Evolutionary conservation across 2,888 invertebrate species (phyloP).

Genomic region (Apocheima hispidaria): DNA sequence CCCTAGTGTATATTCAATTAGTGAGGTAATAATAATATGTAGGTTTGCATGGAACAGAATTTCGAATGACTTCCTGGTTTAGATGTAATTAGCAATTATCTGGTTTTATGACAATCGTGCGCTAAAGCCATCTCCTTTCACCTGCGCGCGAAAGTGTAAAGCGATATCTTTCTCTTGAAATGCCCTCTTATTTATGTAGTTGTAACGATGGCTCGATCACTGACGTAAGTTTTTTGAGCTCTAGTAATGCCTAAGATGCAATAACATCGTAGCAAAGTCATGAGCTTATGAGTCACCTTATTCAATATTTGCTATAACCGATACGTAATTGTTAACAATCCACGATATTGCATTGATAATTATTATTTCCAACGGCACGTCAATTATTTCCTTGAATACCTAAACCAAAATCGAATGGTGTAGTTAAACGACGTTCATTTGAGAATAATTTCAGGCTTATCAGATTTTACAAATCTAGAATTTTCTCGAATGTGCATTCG

Average conservation of each 20-base stretch:
- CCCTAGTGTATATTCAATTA: too few species aligned
- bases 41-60: too few species aligned
- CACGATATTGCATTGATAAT: not conserved
- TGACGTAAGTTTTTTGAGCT: constrained; percentile 21
- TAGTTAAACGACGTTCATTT: not conserved
- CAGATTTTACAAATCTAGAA: not conserved
- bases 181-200: constrained; percentile 16
- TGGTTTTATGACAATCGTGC: too few species aligned
- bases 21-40: too few species aligned
- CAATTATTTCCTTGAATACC: not conserved
- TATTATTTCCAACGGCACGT: not conserved
- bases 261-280: constrained; percentile 14
- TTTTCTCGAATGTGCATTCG: not conserved
- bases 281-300: constrained; percentile 24
- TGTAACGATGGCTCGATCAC: not conserved
- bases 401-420: not conserved
- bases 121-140: too few species aligned
- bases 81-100: too few species aligned
- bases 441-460: too few species aligned
- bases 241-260: constrained; percentile 29
- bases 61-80: too few species aligned
- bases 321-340: constrained; percentile 17
- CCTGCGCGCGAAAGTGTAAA: too few species aligned
- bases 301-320: constrained; percentile 27
- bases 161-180: too few species aligned